Evolutionary conservation across 2,888 invertebrate species (phyloP).

Genomic region (Aspidapion aeneum): DNA sequence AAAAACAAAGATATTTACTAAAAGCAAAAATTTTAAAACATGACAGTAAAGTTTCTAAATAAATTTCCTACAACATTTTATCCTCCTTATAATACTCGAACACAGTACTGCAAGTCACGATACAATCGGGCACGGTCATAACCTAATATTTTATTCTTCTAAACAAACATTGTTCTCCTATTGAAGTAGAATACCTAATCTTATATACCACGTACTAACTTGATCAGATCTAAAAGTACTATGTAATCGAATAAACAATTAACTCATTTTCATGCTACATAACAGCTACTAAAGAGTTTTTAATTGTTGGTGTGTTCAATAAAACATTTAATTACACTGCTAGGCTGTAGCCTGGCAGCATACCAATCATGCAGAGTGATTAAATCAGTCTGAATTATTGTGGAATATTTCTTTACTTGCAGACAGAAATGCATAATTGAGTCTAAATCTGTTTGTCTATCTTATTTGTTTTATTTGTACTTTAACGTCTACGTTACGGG

Average conservation of each 20-base stretch:
- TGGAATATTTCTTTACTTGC: no score
- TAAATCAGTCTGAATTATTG: background rate
- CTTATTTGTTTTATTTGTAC: no score
- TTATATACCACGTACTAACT: background rate
- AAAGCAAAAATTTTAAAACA: no score
- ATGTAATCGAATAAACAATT: background rate
- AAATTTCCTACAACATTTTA: no score
- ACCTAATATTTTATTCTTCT: background rate
- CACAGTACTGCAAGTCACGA: no score
- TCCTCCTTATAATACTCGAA: no score
- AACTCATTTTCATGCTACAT: background rate
- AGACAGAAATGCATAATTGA: no score
- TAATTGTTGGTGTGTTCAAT: background rate
- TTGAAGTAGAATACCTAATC: no score
- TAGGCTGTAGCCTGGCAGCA: background rate
- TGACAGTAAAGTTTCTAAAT: no score
- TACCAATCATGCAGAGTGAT: background rate
- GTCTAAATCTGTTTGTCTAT: no score
- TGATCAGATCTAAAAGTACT: background rate
- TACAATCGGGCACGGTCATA: background rate
- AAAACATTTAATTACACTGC: background rate
- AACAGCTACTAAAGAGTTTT: background rate
- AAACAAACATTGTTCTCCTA: background rate
- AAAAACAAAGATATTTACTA: no score
- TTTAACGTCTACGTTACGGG: no score